A percentile compares a stretch with the other conserved stretches of the same genome.
Conservation (phyloP, 1,140 invertebrate species). For the Oryzaephilus surinamensis region DNA sequence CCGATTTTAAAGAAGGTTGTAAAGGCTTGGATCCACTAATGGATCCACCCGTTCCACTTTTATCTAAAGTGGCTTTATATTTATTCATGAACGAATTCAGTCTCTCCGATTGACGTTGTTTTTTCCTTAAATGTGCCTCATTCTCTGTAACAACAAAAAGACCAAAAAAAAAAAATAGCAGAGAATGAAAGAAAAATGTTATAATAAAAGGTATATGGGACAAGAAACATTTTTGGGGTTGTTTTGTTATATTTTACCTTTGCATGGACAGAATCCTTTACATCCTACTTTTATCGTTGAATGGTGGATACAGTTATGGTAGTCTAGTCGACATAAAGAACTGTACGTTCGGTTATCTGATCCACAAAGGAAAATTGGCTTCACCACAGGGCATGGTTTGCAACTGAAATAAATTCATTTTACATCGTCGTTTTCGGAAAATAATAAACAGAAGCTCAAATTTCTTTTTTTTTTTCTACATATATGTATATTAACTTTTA, state of each 20-base stretch:
- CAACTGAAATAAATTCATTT: constrained; percentile 49
- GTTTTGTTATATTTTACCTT: too few species aligned
- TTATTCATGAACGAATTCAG: constrained; percentile 54
- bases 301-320: constrained; percentile 84
- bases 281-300: constrained; percentile 64
- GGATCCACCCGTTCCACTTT: constrained; percentile 30
- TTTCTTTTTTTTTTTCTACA: too few species aligned
- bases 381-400: constrained; percentile 63
- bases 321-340: constrained; percentile 76
- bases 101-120: constrained; percentile 50
- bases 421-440: constrained; percentile 1
- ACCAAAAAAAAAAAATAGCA: constrained; percentile 8
- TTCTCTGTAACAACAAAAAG: constrained; percentile 38
- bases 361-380: constrained; percentile 77
- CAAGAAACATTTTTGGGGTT: too few species aligned
- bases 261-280: constrained; percentile 84
- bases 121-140: constrained; percentile 43
- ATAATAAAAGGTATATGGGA: background rate
- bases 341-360: constrained; percentile 88
- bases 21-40: constrained; percentile 36
- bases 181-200: background rate
- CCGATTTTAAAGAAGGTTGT: constrained; percentile 25
- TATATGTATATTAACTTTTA: too few species aligned
- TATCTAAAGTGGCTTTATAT: constrained; percentile 47
- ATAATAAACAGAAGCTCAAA: background rate